Conservation (phyloP, 2,113 vertebrate species). For the Gallinago undulata region DNA sequence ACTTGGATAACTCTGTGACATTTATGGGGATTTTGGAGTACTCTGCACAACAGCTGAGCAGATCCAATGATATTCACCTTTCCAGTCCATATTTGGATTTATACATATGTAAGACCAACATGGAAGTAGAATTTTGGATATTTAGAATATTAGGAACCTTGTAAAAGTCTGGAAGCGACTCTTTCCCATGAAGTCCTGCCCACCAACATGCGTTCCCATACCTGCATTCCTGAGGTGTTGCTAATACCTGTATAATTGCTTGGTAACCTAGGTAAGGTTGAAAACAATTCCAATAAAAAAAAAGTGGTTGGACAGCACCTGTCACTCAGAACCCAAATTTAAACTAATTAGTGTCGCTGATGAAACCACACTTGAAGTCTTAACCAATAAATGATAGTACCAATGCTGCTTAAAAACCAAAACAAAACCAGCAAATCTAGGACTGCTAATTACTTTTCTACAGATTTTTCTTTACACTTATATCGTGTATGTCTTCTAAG, state of each 20-base stretch:
- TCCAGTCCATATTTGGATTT: background rate
- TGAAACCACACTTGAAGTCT: background rate
- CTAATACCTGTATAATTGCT: background rate
- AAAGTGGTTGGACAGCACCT: background rate
- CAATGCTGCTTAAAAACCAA: background rate
- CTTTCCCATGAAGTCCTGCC: background rate
- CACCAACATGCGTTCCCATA: background rate
- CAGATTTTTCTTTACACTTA: background rate
- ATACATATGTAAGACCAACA: fast-evolving
- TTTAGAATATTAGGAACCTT: background rate
- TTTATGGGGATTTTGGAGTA: background rate
- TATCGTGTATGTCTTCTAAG: background rate
- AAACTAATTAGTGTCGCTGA: background rate
- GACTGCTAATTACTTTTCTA: background rate
- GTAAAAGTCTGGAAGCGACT: background rate
- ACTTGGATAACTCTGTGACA: background rate
- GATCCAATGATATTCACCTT: background rate
- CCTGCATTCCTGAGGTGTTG: background rate
- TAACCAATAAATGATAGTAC: background rate
- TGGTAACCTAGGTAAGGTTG: background rate
- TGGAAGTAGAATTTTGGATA: background rate
- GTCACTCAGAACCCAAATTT: background rate
- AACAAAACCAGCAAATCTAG: background rate
- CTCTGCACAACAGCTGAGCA: background rate
- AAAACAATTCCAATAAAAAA: background rate